A percentile compares a stretch with the other conserved stretches of the same genome.
phyloP scores from a whole-genome alignment of 2,113 vertebrate species.

The Myanophis thanlyinensis region DNA sequence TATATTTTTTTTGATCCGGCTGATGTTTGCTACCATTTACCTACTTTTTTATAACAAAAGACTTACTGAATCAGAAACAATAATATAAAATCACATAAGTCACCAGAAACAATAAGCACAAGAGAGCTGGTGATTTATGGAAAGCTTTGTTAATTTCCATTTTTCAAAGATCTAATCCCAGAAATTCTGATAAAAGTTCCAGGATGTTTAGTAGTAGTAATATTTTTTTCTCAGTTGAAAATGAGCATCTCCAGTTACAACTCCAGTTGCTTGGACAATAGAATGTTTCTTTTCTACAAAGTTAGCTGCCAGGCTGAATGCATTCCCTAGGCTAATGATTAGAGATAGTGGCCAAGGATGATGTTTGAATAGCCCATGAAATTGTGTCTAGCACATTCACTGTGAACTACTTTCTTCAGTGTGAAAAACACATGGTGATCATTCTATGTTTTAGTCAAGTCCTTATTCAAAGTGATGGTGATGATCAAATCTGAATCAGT shows the following conservation, averaged over 20 bases:
- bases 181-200: neutral
- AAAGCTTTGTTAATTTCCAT: neutral
- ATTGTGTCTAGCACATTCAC: neutral
- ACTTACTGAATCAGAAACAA: neutral
- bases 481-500: neutral
- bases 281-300: neutral
- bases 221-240: neutral
- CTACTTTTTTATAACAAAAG: neutral
- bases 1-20: neutral
- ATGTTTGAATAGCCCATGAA: neutral
- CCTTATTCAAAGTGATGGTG: neutral
- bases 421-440: neutral
- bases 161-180: neutral
- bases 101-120: neutral
- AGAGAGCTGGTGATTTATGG: neutral
- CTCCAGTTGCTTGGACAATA: neutral
- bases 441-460: neutral
- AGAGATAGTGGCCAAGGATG: neutral
- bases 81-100: neutral
- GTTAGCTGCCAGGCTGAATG: neutral
- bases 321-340: neutral
- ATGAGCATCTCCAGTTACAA: neutral
- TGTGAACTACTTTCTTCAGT: neutral
- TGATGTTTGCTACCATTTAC: slow-evolving; percentile 48
- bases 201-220: neutral